phyloP scores from a whole-genome alignment of 2,113 vertebrate species.

The Otocyon megalotis region DNA sequence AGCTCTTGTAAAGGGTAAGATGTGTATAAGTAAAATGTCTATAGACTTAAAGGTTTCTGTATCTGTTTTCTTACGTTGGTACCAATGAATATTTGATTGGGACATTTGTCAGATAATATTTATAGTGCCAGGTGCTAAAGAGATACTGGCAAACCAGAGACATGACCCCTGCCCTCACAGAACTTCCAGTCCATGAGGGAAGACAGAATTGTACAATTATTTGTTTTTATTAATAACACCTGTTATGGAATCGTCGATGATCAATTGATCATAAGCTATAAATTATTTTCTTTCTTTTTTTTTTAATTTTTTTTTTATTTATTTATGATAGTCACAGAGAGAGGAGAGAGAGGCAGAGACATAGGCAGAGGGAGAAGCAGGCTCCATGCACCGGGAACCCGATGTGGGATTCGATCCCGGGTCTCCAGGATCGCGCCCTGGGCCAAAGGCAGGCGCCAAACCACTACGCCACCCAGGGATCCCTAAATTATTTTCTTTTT shows the following conservation, averaged over 20 bases:
- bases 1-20: neutral
- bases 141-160: neutral
- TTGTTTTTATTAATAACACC: constrained; percentile 26
- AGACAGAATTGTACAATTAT: neutral
- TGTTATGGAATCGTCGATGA: neutral
- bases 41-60: neutral
- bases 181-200: neutral
- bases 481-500: constrained; percentile 5
- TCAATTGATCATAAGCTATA: neutral
- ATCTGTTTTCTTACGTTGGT: neutral
- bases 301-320: neutral
- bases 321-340: too few species aligned
- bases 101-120: neutral
- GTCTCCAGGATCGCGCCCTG: too few species aligned
- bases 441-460: too few species aligned
- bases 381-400: too few species aligned
- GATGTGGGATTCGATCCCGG: too few species aligned
- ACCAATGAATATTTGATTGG: neutral
- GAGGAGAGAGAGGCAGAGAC: too few species aligned
- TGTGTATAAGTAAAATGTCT: neutral
- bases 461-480: too few species aligned
- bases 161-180: neutral
- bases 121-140: neutral
- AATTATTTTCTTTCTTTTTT: constrained; percentile 20
- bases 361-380: too few species aligned